Base-by-base conservation (phyloP, 2,797 vertebrate genomes). In the Gymnopithys bicolor region DNA sequence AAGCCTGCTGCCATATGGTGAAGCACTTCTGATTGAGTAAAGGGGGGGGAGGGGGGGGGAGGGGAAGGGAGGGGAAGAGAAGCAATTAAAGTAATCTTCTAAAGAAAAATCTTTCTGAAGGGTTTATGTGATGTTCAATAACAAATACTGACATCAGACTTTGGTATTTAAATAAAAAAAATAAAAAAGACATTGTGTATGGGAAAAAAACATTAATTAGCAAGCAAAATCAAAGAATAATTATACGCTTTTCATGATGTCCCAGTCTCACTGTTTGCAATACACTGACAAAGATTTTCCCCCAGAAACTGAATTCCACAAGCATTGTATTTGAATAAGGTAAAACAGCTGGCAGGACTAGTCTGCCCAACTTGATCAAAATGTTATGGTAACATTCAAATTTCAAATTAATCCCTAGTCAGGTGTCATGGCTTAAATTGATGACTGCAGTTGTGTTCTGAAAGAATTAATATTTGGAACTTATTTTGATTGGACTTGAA, bases 1-100 rank as follows among this genome's bases (percentile, higher is more conserved):
- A 94, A 95, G 81, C 60, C 27, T 93, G 32, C 75, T 89, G 64
- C 84, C 93, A 89, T 89, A 95, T 87, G 75, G 81, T 80, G 67
- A 92, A 84, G 52, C 10, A 41, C 11, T 48, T 68, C n/a, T 12
- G 14, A 28, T 64, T 68, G 45, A 63, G 24, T 52, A 73, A 81
- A 21, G 66, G 56, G 37, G 10, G 11, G 37, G 37, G 10, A 12
- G 37, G 37, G 5, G 37, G 11, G n/a, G 60, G 39, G 39, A 5
- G 13, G 39, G 13, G 39, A 13, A 13, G n/a, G 60, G 39, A 14
- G 13, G 13, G 39, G 13, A 12, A 13, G 5, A 13, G 81, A 41
- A n/a, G 11, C 45, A 82, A 56, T 67, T 82, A 76, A 67, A 90
- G 14, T 53, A 67, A 88, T 28, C 8, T 87, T 86, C 33, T 90